A percentile compares a stretch with the other conserved stretches of the same genome.
Conservation (phyloP, 2,888 invertebrate genomes). For the Seira sanloemensis region DNA sequence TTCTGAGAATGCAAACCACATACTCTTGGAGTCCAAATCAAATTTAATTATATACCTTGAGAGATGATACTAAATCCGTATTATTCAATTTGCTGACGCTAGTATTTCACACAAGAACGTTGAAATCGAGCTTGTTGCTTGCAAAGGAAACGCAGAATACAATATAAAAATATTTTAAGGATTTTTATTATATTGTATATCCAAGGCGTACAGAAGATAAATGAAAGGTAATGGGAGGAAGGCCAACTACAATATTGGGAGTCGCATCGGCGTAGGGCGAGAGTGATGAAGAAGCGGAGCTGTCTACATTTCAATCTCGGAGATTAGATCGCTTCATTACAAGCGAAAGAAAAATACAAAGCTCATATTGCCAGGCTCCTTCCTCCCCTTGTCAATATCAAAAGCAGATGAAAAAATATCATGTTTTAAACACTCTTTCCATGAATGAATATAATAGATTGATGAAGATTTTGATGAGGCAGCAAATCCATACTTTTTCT, state of each 20-base stretch:
- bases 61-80: conserved; percentile 4
- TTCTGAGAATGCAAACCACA: not conserved
- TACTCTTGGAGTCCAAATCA: not conserved
- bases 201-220: conserved; percentile 5
- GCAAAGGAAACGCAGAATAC: not conserved
- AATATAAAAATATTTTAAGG: not conserved
- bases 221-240: conserved; percentile 1
- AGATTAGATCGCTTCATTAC: conserved; percentile 29
- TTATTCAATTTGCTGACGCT: not conserved
- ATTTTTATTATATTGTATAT: not conserved
- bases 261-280: no score
- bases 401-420: not conserved
- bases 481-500: not conserved
- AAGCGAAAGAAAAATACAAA: not conserved
- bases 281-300: not conserved
- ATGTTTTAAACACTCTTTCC: not conserved
- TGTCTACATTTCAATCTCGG: conserved; percentile 24
- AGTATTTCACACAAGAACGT: not conserved
- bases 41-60: conserved; percentile 13
- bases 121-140: not conserved
- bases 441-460: conserved; percentile 5
- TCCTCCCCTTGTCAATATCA: not conserved
- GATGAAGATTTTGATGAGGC: not conserved
- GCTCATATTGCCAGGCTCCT: not conserved
- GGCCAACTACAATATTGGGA: no score